Evolutionary conservation across 2,888 invertebrate species (phyloP), one percentile per base, ranked within the genome.

Genomic region (Nomada lathburiana): DNA sequence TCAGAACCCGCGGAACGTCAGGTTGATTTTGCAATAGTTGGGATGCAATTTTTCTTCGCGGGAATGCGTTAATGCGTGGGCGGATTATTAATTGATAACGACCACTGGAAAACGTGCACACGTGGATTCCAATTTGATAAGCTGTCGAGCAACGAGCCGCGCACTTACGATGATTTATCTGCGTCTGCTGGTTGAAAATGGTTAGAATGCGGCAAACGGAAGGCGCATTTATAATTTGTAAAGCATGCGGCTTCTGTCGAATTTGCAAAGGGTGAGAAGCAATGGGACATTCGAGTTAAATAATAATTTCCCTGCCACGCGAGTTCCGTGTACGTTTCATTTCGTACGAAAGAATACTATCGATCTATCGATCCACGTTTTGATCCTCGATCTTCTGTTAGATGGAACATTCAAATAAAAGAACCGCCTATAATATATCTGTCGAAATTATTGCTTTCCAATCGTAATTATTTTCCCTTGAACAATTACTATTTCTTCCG

Each of bases 121-220:
- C 26, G 50, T 2, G 20, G 20, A 55, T 57, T 57, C 57, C 57
- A 26, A 1, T 29, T 52, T n/a, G 52, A 65, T 13, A 29, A 65
- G 29, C 50, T 26, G 65, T 65, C 50, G 20, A 50, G 64, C 0
- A 29, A n/a, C 50, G 26, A 65, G 50, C 50, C 47, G 29, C 44
- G 65, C 50, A 29, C 52, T 26, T 13, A 52, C 3, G n/a, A 65
- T 65, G n/a, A 65, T 65, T 50, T 65, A 65, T 29, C 29, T n/a
- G 44, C 20, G 26, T 52, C 52, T 65, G 50, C 65, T 65, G 65
- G 65, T 29, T 64, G 47, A 2, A 11, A 10, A 47, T 2, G 26
- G 57, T 26, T 16, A 26, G 57, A 57, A 57, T 26, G 10, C 23
- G 26, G 26, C 26, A 57, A 26, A 26, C 36, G 20, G 20, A 36